Evolutionary conservation across 2,113 vertebrate genomes (phyloP).

Genomic region (human (Homo sapiens)): GRCh38 chr14:94245501-94246000

Average conservation of each 20-base stretch:
- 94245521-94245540: background rate
- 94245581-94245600: conserved; percentile 94
- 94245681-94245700: background rate
- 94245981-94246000: too few species aligned
- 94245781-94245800: background rate
- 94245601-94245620: conserved; percentile 93
- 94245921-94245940: background rate
- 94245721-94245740: background rate
- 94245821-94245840: background rate
- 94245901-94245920: background rate
- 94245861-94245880: background rate
- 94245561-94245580: conserved; percentile 66
- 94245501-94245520: conserved; percentile 15
- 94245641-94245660: conserved; percentile 88
- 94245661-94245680: conserved; percentile 89
- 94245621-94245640: conserved; percentile 90
- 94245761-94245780: background rate
- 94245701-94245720: background rate
- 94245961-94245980: background rate
- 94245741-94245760: background rate
- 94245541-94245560: conserved; percentile 11
- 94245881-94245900: background rate
- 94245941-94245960: background rate
- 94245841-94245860: background rate
- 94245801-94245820: background rate